Evolutionary conservation across 2,113 vertebrate species (phyloP), one percentile per base, ranked within the genome.

Genomic region (Trematomus loennbergii): DNA sequence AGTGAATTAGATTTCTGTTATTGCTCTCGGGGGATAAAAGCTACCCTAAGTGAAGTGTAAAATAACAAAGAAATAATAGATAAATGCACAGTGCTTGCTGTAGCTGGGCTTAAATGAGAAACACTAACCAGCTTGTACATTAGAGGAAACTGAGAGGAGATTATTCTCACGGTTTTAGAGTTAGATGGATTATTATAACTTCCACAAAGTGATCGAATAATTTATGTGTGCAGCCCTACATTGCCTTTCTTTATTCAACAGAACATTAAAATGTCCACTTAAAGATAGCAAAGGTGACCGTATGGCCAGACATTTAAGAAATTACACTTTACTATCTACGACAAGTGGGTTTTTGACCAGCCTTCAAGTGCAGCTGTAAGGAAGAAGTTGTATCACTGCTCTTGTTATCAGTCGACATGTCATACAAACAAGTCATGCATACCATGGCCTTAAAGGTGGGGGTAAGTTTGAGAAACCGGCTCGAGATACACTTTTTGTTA

Each of bases 1-100:
- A 83, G 79, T 85, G 58, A 83, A 85, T 86, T 79, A 63, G 69
- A 64, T 75, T 76, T 52, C 29, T 57, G 55, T 8, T 67, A 74
- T 72, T 64, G 74, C 82, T 76, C 81, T 75, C 75, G 20, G 67
- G 64, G 65, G 75, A 87, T 77, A 10, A 46, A 50, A 71, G 74
- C 79, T 48, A 36, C 36, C 60, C 29, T 29, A n/a, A 84, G 72
- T 58, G 64, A 68, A 70, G 75, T 58, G 70, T 86, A 68, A 84
- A 75, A 64, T 80, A 55, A 82, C 49, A 79, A 29, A 68, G 60
- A 64, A 52, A 46, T 3, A 48, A 49, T 63, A 65, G 40, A 71
- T 9, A 76, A 53, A 69, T 16, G n/a, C 46, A 49, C 40, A 36
- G 17, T 29, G 62, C 53, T n/a, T 55, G 20, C 79, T 65, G 53